Evolutionary conservation across 2,888 invertebrate species (phyloP), one percentile per base, ranked within the genome.

Genomic region (Zeuzera pyrina): DNA sequence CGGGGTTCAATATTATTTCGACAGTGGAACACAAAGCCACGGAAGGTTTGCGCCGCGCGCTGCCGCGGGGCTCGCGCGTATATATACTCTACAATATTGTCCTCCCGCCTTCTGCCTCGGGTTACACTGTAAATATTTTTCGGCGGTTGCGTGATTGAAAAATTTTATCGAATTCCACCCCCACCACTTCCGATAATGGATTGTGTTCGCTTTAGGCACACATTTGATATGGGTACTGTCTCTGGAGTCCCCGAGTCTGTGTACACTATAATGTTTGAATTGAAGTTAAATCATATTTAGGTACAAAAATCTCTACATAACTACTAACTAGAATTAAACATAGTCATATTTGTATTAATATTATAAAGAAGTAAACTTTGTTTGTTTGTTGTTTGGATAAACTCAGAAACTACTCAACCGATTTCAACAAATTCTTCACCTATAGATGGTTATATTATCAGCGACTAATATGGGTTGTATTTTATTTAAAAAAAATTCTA

Each of bases 91-190:
- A 66, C 79, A 78, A 83, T 81, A 83, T 79, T 81, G 78, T 79
- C 74, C 71, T 70, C 71, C n/a, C n/a, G n/a, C n/a, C n/a, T n/a
- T 60, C 56, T 49, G 77, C 76, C 76, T 79, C 72, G 64, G 76
- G 77, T 77, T 79, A 79, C 74, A 71, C 66, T 69, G 78, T 78
- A 78, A 73, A 81, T 78, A 81, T 79, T 79, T 78, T 77, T 78
- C 69, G 76, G 72, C 57, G 68, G 73, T 64, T 63, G 69, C 65
- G 67, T 79, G 79, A 81, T 83, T 81, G 81, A 81, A 81, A 73
- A 58, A 38, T 78, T 74, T 77, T 81, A 78, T 78, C 74, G 67
- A 71, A 77, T 79, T 73, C 73, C 63, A 59, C 60, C 69, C 67
- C 61, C 58, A 46, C 61, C 56, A 57, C 52, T 49, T 50, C 53